Conservation (phyloP, 2,888 invertebrate genomes). For the Tenodera sinensis region DNA sequence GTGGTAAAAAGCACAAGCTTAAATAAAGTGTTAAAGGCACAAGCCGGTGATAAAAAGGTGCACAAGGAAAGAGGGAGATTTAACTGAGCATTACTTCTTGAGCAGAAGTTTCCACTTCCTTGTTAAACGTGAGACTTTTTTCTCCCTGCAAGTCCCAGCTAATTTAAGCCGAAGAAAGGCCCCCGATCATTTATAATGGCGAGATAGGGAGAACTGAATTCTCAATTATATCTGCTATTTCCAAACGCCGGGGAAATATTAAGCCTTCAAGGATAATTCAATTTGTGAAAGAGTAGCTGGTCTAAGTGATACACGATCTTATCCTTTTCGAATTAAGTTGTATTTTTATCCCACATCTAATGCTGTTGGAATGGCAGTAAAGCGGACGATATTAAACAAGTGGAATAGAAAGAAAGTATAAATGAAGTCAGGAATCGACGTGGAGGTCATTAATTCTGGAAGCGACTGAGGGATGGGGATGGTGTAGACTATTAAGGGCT, state of each 20-base stretch:
- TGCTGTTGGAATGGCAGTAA: too few species aligned
- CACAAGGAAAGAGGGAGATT: too few species aligned
- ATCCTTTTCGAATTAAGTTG: constrained; percentile 12
- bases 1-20: too few species aligned
- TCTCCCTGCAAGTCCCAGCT: background rate
- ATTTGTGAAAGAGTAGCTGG: background rate
- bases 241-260: background rate
- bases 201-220: background rate
- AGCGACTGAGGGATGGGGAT: constrained; percentile 2
- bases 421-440: background rate
- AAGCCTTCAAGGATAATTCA: constrained; percentile 1
- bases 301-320: constrained; percentile 3
- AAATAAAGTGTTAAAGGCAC: too few species aligned
- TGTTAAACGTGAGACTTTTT: background rate
- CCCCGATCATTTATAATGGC: background rate
- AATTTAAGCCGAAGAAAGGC: background rate
- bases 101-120: background rate
- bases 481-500: constrained; percentile 5
- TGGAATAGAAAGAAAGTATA: background rate
- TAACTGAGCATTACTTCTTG: too few species aligned
- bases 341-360: background rate
- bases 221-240: background rate
- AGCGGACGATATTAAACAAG: background rate
- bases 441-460: constrained; percentile 18
- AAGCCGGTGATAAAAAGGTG: too few species aligned